Conservation (phyloP, 2,888 invertebrate species). For the Abscondita cerata region DNA sequence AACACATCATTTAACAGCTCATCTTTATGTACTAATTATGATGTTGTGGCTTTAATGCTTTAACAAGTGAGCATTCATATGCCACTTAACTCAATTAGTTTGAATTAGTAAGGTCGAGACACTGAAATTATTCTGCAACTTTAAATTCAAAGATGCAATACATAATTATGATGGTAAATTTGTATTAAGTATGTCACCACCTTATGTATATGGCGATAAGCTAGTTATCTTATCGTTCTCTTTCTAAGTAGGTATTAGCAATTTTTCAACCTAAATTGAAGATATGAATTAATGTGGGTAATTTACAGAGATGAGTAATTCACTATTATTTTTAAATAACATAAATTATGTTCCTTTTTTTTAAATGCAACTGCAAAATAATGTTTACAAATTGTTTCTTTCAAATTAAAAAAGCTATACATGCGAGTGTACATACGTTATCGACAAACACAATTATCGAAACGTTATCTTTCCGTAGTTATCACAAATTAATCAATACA, state of each 20-base stretch:
- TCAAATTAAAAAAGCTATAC: too few species aligned
- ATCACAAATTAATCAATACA: too few species aligned
- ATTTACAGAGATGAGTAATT: conserved; percentile 1
- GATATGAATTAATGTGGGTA: neutral
- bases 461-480: too few species aligned
- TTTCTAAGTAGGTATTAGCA: neutral
- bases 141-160: conserved; percentile 9
- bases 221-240: conserved; percentile 1
- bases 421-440: too few species aligned
- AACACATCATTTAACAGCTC: neutral
- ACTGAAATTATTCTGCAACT: conserved; percentile 15
- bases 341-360: too few species aligned
- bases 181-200: conserved; percentile 1
- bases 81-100: conserved; percentile 48
- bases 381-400: too few species aligned
- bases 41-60: conserved; percentile 26
- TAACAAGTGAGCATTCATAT: conserved; percentile 51
- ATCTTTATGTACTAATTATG: conserved; percentile 6
- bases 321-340: too few species aligned
- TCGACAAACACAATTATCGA: too few species aligned
- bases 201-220: neutral
- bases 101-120: conserved; percentile 44
- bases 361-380: too few species aligned
- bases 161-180: conserved; percentile 5
- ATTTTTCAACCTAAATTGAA: neutral